Conservation (phyloP, 1,140 invertebrate genomes). For the Zaprionus lachaisei region DNA sequence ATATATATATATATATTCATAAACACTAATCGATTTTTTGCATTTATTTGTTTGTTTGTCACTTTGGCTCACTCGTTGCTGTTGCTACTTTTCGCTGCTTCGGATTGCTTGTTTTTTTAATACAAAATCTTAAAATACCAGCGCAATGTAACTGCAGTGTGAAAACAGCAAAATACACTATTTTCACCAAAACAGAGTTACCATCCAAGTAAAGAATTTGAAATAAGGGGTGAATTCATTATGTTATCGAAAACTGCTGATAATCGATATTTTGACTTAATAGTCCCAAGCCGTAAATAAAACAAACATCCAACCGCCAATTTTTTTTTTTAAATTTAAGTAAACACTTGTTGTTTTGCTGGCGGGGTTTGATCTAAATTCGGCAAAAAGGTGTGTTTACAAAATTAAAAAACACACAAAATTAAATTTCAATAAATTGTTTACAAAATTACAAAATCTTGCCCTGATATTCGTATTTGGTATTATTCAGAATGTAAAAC, state of each 20-base stretch:
- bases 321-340: background rate
- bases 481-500: background rate
- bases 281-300: conserved; percentile 7
- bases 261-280: conserved; percentile 16
- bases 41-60: conserved; percentile 50
- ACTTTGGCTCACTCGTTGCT: conserved; percentile 56
- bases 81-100: conserved; percentile 48
- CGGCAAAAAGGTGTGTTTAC: too few species aligned
- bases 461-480: background rate
- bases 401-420: too few species aligned
- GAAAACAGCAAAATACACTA: conserved; percentile 18
- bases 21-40: conserved; percentile 68
- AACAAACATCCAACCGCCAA: background rate
- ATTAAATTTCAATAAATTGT: too few species aligned
- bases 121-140: conserved; percentile 50
- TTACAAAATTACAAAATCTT: background rate
- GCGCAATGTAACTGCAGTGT: conserved; percentile 26
- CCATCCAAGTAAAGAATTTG: background rate
- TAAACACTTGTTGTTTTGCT: too few species aligned
- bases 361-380: too few species aligned
- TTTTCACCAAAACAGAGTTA: conserved; percentile 11
- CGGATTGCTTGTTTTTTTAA: conserved; percentile 37
- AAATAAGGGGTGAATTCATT: background rate
- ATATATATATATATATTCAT: conserved; percentile 16
- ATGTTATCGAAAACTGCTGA: background rate